Conservation (phyloP, 2,888 invertebrate genomes). For the Rambutsinella grinnellia region DNA sequence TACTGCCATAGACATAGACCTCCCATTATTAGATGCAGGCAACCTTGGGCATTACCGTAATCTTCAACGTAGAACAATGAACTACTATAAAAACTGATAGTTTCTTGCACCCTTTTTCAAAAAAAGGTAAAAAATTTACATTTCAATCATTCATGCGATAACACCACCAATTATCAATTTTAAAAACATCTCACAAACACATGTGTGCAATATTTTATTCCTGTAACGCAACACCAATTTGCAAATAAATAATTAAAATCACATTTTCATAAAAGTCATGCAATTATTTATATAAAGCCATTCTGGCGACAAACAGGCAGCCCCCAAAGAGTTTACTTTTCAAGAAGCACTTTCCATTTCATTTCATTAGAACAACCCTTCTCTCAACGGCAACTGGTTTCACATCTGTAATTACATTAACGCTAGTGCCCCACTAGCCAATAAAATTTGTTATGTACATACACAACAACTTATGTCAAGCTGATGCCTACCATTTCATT, state of each 20-base stretch:
- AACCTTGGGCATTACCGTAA: constrained; percentile 36
- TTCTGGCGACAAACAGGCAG: constrained; percentile 9
- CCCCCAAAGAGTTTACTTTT: no score
- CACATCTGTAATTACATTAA: not conserved
- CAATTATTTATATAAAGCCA: constrained; percentile 4
- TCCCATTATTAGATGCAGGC: no score
- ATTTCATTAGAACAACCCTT: not conserved
- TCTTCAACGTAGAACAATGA: constrained; percentile 23
- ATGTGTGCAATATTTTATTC: no score
- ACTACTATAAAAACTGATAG: constrained; percentile 45
- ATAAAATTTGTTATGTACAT: not conserved
- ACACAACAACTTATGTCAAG: not conserved
- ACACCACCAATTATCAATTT: not conserved
- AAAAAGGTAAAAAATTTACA: not conserved
- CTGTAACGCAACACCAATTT: constrained; percentile 3
- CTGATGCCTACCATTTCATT: no score
- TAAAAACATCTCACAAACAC: not conserved
- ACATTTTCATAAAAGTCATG: not conserved
- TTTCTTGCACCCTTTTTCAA: not conserved
- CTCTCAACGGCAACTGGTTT: not conserved
- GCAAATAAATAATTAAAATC: constrained; percentile 32
- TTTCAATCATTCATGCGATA: not conserved
- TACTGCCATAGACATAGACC: not conserved
- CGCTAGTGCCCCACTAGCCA: not conserved
- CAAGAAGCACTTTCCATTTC: constrained; percentile 26